Base-by-base conservation (phyloP, 2,797 vertebrate species). In the Manis pentadactyla region DNA sequence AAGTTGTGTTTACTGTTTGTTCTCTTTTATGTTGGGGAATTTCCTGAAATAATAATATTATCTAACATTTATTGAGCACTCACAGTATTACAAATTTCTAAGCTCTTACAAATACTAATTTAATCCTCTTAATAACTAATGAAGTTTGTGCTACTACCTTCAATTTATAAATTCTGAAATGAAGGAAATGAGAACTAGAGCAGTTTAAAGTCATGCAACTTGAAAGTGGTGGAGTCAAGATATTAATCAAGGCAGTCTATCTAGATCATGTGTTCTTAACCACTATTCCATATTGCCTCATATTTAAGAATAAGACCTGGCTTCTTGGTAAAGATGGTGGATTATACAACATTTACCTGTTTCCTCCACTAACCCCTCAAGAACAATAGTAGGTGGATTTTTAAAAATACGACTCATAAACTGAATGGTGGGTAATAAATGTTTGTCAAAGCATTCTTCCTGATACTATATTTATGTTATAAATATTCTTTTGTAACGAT, bases 41-140 rank as follows among this genome's bases (percentile, higher is more conserved):
- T 87, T 82, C 42, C 31, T 88, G 29, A 68, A 75, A 90, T 63
- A 78, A 42, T 55, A 75, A 37, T 71, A 78, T 34, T 82, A 73
- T 34, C 42, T 64, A 79, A 34, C 27, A 74, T 88, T 88, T 92
- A 91, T 53, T 39, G 39, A 87, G 21, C 17, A 46, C 7, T 78
- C 71, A 39, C 19, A 63, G 13, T 64, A 68, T 90, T 37, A 74
- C 42, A 63, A 68, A 63, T n/a, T 89, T 88, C 31, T 93, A 66
- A 94, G 46, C 7, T 90, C 55, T 93, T 84, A 78, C 18, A 55
- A 66, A 82, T 91, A 83, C 31, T 95, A 86, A 46, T 34, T 83
- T 87, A 82, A 87, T 59, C 25, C 39, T 95, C 11, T 19, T 66
- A 59, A 59, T 29, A 83, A 61, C 23, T 17, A 37, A 73, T 51